Percentiles rank a stretch among this genome's conserved stretches.
Evolutionary conservation across 2,888 invertebrate species (phyloP).

Genomic region (Ormyrus nitidulus): DNA sequence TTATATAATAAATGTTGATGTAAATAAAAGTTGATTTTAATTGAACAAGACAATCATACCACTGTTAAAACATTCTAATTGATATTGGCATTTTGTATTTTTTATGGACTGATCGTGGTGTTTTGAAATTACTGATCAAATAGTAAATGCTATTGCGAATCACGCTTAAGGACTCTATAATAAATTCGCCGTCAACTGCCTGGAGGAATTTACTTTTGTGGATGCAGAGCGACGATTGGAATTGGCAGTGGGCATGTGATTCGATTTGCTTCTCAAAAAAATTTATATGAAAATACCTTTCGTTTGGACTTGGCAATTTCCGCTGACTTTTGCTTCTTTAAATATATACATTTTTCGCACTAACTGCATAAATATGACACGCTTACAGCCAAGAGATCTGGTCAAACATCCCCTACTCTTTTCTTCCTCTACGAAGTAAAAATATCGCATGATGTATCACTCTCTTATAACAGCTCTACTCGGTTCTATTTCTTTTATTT

Average conservation of each 20-base stretch:
- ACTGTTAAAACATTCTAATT: too few species aligned
- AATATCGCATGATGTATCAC: slow-evolving; percentile 54
- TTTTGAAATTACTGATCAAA: slow-evolving; percentile 17
- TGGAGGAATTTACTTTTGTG: slow-evolving; percentile 36
- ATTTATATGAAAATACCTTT: slow-evolving; percentile 55
- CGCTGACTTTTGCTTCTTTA: slow-evolving; percentile 36
- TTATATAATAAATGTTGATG: slow-evolving; percentile 1
- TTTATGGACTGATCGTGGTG: not conserved
- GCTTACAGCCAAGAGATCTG: slow-evolving; percentile 54
- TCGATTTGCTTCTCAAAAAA: slow-evolving; percentile 41
- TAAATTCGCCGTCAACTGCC: slow-evolving; percentile 36
- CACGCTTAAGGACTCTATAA: slow-evolving; percentile 21
- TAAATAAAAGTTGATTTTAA: slow-evolving; percentile 29
- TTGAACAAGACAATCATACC: slow-evolving; percentile 5
- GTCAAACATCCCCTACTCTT: slow-evolving; percentile 43
- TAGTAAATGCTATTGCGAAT: slow-evolving; percentile 49
- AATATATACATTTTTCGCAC: slow-evolving; percentile 42
- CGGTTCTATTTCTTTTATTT: slow-evolving; percentile 21
- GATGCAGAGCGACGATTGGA: slow-evolving; percentile 26
- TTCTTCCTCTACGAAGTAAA: slow-evolving; percentile 46
- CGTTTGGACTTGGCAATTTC: slow-evolving; percentile 39
- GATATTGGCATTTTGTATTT: not conserved
- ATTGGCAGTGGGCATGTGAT: slow-evolving; percentile 48
- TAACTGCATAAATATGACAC: slow-evolving; percentile 48
- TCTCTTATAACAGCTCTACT: slow-evolving; percentile 42